These are phyloP conservation scores for Coturnix japonica DNA, from an alignment of 2,113 vertebrate species.

Conservation along the genomic window DNA sequence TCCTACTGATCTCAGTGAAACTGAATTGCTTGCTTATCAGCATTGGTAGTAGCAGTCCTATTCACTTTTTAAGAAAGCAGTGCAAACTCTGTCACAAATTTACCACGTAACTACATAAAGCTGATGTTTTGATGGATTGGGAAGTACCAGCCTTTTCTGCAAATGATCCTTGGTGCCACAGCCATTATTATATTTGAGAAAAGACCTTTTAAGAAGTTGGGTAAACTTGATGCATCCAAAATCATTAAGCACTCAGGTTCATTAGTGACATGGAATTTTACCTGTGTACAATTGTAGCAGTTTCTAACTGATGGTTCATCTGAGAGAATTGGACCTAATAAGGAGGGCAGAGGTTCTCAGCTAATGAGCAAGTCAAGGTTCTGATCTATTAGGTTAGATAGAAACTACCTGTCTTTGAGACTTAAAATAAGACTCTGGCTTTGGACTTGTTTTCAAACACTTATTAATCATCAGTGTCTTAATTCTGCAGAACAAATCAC, in stretches of 20 bases:
- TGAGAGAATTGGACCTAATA: constrained; percentile 47
- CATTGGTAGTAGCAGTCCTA: not conserved
- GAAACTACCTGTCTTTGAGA: constrained; percentile 38
- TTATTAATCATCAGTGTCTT: constrained; percentile 19
- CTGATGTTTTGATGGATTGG: not conserved
- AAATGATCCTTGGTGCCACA: not conserved
- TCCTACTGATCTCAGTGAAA: not conserved
- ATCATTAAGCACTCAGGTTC: constrained; percentile 46
- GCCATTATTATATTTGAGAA: not conserved
- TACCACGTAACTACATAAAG: not conserved
- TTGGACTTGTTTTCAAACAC: constrained; percentile 48
- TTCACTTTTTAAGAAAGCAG: not conserved
- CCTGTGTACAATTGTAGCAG: constrained; percentile 34
- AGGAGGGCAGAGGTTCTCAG: constrained; percentile 60
- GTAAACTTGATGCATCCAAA: constrained; percentile 55
- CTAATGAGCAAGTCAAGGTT: constrained; percentile 56
- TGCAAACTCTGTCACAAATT: not conserved
- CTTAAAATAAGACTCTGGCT: not conserved
- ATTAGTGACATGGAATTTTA: constrained; percentile 46
- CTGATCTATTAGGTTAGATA: constrained; percentile 55
- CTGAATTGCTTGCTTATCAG: not conserved
- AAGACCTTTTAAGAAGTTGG: not conserved
- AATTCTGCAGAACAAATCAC: not conserved
- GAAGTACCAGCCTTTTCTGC: not conserved
- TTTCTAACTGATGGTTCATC: constrained; percentile 35